Percentiles rank a stretch among this genome's conserved stretches.
Conservation (phyloP, 2,888 invertebrate species). For the Anoncus sp. region DNA sequence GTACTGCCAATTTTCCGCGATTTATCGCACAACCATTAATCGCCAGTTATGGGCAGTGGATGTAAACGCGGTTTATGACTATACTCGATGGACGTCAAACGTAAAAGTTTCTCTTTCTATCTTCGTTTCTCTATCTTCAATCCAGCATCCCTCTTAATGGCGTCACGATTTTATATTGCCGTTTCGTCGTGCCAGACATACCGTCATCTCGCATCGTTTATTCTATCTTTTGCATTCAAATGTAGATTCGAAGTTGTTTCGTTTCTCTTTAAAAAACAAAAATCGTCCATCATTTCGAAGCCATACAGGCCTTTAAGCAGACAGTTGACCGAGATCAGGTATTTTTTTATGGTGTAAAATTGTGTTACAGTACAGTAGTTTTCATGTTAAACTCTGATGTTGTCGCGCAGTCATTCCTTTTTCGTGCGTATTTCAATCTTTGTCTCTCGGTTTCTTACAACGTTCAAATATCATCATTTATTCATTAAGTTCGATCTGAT, state of each 20-base stretch:
- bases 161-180: constrained; percentile 55
- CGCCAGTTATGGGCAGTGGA: constrained; percentile 58
- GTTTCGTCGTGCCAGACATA: constrained; percentile 54
- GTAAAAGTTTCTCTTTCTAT: constrained; percentile 42
- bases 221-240: constrained; percentile 19
- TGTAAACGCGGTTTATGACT: constrained; percentile 64
- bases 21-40: constrained; percentile 66
- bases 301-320: neutral
- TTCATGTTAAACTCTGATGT: too few relatives aligned
- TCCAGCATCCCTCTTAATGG: constrained; percentile 28
- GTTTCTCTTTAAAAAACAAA: constrained; percentile 19
- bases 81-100: constrained; percentile 56
- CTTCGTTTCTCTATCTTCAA: neutral
- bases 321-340: constrained; percentile 25
- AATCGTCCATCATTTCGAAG: constrained; percentile 11
- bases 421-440: neutral
- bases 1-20: constrained; percentile 64
- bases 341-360: too few relatives aligned
- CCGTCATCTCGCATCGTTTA: constrained; percentile 26
- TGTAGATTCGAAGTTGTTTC: constrained; percentile 23
- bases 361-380: too few relatives aligned
- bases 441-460: neutral
- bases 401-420: neutral
- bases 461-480: neutral
- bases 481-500: neutral